phyloP scores from a whole-genome alignment of 92 coral and sea anemone genomes.

The Zoanthus gigantus region DNA sequence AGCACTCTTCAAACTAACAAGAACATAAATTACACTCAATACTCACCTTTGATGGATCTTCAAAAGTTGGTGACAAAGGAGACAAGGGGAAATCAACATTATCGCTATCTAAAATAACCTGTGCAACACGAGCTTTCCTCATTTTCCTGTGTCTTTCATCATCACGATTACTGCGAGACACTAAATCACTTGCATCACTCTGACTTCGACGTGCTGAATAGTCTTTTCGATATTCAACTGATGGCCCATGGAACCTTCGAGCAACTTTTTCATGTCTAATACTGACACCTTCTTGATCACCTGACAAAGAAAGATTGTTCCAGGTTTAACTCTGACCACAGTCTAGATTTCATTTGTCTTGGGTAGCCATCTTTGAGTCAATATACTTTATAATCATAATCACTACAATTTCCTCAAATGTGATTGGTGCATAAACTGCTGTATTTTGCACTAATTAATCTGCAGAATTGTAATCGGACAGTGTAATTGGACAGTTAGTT shows the following conservation, averaged over 20 bases:
- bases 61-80: slow-evolving; percentile 68
- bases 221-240: slow-evolving; percentile 51
- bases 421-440: no score
- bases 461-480: no score
- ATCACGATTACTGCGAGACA: slow-evolving; percentile 38
- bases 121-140: slow-evolving; percentile 79
- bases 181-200: slow-evolving; percentile 61
- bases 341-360: no score
- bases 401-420: no score
- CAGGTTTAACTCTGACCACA: no score
- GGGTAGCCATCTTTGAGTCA: no score
- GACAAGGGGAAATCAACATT: slow-evolving; percentile 83
- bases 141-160: slow-evolving; percentile 72
- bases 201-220: slow-evolving; percentile 68
- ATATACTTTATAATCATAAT: no score
- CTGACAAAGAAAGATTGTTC: slow-evolving; percentile 20
- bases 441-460: no score
- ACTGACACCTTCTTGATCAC: slow-evolving; percentile 72
- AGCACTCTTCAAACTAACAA: background rate
- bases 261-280: slow-evolving; percentile 53
- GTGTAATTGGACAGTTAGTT: no score
- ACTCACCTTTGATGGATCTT: slow-evolving; percentile 10
- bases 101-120: slow-evolving; percentile 77
- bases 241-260: slow-evolving; percentile 41
- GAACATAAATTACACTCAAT: no score